phyloP scores from a whole-genome alignment of 1,140 invertebrate species.

The Cephus cinctus region DNA sequence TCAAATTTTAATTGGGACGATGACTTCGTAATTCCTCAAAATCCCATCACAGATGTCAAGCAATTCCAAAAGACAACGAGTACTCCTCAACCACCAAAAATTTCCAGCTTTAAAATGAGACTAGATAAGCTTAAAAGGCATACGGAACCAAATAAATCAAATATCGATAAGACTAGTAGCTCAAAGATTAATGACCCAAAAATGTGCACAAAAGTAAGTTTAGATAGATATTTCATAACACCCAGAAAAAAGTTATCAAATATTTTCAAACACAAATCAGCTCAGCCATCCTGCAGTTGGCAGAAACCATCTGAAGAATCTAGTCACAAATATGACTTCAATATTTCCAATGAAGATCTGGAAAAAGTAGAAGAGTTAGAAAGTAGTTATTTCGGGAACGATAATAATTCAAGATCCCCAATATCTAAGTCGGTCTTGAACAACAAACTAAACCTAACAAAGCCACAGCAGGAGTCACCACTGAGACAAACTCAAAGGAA shows the following conservation, averaged over 20 bases:
- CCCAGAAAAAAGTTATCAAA: background rate
- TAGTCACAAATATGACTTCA: slow-evolving; percentile 9
- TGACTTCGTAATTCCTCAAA: no score
- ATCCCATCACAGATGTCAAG: background rate
- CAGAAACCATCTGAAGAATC: background rate
- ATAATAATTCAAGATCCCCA: background rate
- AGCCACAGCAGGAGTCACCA: background rate
- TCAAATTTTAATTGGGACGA: background rate
- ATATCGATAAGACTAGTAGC: background rate
- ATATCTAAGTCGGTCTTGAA: slow-evolving; percentile 1
- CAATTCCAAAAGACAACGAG: background rate
- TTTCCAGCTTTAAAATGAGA: no score
- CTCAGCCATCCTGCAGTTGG: background rate
- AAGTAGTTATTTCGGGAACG: slow-evolving; percentile 14
- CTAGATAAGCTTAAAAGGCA: no score
- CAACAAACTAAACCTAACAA: slow-evolving; percentile 2
- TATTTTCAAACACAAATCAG: background rate
- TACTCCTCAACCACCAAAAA: no score
- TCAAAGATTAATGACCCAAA: background rate
- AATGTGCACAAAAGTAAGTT: background rate
- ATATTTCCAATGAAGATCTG: background rate
- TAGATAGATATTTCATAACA: background rate
- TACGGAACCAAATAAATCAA: background rate
- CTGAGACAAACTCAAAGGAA: background rate
- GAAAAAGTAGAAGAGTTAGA: slow-evolving; percentile 10